A percentile compares a stretch with the other conserved stretches of the same genome.
Evolutionary conservation across 2,113 vertebrate genomes (phyloP).

Genomic region (Astur gentilis): DNA sequence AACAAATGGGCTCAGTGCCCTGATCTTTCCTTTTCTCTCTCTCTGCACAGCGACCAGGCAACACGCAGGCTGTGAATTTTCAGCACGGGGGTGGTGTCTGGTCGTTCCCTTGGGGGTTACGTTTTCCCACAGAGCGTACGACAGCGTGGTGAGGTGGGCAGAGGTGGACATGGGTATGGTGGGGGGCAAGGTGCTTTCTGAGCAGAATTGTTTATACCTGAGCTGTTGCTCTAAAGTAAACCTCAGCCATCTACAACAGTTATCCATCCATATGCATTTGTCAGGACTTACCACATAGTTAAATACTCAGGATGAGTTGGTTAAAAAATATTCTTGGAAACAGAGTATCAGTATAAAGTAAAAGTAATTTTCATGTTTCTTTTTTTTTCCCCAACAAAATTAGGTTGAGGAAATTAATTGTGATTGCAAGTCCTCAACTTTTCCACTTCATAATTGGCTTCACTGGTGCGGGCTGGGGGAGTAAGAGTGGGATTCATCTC

Average conservation of each 20-base stretch:
- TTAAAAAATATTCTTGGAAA: background rate
- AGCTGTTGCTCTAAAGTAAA: background rate
- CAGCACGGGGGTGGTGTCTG: background rate
- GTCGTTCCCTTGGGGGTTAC: accelerated
- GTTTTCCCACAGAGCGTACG: background rate
- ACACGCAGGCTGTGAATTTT: background rate
- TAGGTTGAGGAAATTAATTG: background rate
- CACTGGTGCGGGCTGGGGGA: background rate
- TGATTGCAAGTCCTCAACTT: background rate
- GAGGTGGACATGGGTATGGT: background rate
- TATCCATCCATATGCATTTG: background rate
- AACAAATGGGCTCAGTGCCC: background rate
- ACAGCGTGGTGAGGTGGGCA: accelerated
- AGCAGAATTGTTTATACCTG: background rate
- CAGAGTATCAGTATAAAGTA: background rate
- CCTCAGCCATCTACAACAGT: background rate
- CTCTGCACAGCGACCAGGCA: background rate
- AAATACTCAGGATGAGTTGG: background rate
- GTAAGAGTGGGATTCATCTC: background rate
- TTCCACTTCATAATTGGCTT: background rate
- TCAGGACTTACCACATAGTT: background rate
- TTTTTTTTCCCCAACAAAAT: background rate
- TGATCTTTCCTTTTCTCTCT: background rate
- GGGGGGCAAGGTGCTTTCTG: background rate
- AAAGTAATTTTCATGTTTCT: background rate